Base-by-base conservation (phyloP, 2,797 vertebrate genomes). In the Halcyon badia region DNA sequence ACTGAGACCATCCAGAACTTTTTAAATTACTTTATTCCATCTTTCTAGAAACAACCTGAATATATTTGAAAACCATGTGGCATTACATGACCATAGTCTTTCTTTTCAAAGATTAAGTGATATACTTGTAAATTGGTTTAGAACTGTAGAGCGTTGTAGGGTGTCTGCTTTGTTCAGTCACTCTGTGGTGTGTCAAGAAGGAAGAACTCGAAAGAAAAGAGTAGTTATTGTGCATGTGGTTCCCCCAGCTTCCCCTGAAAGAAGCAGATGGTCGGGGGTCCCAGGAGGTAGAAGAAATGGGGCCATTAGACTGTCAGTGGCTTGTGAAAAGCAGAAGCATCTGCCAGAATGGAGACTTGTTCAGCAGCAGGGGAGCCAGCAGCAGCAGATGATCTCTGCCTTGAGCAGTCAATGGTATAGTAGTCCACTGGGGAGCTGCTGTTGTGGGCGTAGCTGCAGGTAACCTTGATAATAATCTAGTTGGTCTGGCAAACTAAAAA, bases 231-330 rank as follows among this genome's bases (percentile, higher is more conserved):
- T 83, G 62, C 69, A 39, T 61, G 82, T 87, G 76, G 48, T 93
- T 95, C 95, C 61, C 64, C 65, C 73, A 78, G 56, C 91, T 95
- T 88, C 41, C 84, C 56, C 61, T 91, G 83, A 75, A 94, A 93
- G 95, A 87, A 97, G 90, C 97, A 96, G 92, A 95, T 96, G 93
- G 93, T 91, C 58, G 75, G 81, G 88, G 88, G 81, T 97, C 96
- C 85, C 92, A 11, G 78, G 92, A 95, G 91, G 72, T 90, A 86
- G 80, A 68, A 94, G 90, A 93, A 94, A 90, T 84, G 94, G 78
- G 94, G 85, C 95, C 84, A 52, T 96, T 97, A 87, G 92, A 49
- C 81, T 91, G 91, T 94, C 84, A 89, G 81, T 90, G 65, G 85
- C 68, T 87, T 83, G 76, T 95, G 91, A 96, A 96, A 97, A 95